Conservation (phyloP, 2,888 invertebrate genomes). For the Protodeltote pygarga region DNA sequence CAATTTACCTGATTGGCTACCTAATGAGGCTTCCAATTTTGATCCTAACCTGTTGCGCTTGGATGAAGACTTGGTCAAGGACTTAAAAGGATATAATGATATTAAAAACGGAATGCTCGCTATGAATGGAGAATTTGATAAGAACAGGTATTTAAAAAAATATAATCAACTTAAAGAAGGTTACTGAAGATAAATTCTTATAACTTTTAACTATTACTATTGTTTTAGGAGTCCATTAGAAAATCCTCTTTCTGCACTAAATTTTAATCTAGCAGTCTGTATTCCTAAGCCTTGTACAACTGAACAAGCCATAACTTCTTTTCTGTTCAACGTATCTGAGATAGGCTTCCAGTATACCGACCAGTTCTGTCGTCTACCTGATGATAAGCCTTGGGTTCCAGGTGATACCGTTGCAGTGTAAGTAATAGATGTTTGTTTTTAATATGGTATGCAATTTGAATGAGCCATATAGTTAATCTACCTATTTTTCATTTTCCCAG, state of each 20-base stretch:
- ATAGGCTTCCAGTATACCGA: slow-evolving; percentile 8
- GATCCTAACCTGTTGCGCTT: too few relatives aligned
- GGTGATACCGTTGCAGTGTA: slow-evolving; percentile 61
- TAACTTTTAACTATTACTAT: too few relatives aligned
- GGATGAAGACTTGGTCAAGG: slow-evolving; percentile 25
- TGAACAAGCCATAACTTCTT: slow-evolving; percentile 5
- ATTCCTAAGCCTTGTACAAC: slow-evolving; percentile 15
- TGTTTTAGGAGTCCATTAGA: too few relatives aligned
- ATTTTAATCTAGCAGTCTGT: slow-evolving; percentile 9
- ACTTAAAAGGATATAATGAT: slow-evolving; percentile 9
- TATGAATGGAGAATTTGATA: slow-evolving; percentile 27
- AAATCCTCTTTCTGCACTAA: too few relatives aligned
- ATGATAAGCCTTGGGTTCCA: slow-evolving; percentile 16
- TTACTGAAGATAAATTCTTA: too few relatives aligned
- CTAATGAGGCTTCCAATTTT: too few relatives aligned
- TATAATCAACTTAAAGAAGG: too few relatives aligned
- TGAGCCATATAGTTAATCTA: background rate
- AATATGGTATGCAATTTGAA: too few relatives aligned
- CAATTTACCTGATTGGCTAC: slow-evolving; percentile 23
- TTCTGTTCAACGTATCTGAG: slow-evolving; percentile 1
- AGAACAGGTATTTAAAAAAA: slow-evolving; percentile 38
- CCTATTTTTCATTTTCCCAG: slow-evolving; percentile 53
- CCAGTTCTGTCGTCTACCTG: slow-evolving; percentile 12
- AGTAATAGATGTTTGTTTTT: too few relatives aligned
- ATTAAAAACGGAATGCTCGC: slow-evolving; percentile 13